Conservation (phyloP, 2,797 vertebrate genomes). For the Tiaroga cobitis region DNA sequence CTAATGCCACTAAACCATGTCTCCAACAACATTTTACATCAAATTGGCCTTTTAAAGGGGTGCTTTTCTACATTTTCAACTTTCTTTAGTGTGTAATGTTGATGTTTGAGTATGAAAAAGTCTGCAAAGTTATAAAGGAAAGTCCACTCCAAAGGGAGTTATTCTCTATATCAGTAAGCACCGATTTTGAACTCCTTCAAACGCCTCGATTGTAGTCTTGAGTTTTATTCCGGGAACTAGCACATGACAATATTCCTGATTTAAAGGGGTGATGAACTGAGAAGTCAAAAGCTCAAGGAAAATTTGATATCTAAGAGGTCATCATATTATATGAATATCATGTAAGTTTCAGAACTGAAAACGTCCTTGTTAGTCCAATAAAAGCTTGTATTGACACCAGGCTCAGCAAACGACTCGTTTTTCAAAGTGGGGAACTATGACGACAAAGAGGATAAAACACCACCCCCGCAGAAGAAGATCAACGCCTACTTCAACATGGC, state of each 20-base stretch:
- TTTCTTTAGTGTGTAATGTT: background rate
- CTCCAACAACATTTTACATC: background rate
- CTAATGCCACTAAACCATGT: background rate
- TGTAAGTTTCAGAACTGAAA: too few species aligned
- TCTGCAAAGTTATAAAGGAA: background rate
- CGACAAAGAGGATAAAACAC: too few species aligned
- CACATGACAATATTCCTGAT: background rate
- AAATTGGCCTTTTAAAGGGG: background rate
- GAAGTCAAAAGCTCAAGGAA: too few species aligned
- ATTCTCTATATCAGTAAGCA: background rate
- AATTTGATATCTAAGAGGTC: too few species aligned
- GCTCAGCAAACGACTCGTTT: too few species aligned
- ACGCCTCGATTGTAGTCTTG: background rate
- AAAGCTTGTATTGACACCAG: too few species aligned
- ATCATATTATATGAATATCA: too few species aligned
- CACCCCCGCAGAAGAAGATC: too few species aligned
- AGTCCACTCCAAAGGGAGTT: background rate
- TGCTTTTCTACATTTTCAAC: background rate
- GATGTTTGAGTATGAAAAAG: background rate
- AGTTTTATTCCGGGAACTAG: background rate
- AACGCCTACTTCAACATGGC: too few species aligned
- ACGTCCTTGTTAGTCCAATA: too few species aligned
- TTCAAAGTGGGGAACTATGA: too few species aligned
- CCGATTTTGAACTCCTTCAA: background rate
- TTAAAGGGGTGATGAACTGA: too few species aligned